These are phyloP conservation scores for Eretmocerus hayati DNA, from an alignment of 2,888 invertebrate species.

Conservation along the genomic window DNA sequence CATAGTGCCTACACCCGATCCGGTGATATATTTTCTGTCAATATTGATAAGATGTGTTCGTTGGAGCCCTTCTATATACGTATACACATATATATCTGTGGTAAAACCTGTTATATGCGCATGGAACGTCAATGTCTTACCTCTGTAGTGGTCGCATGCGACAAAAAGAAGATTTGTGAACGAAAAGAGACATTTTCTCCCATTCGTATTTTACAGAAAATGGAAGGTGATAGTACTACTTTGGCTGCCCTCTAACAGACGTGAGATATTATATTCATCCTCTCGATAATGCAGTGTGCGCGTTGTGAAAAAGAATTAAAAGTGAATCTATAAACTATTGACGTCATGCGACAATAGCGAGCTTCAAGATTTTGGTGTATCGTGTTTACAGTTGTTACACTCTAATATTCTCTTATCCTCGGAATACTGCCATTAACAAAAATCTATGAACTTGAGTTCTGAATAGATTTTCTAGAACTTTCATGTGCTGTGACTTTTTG, in stretches of 20 bases:
- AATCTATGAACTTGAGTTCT: conserved; percentile 13
- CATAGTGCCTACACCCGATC: conserved; percentile 7
- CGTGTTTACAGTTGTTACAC: conserved; percentile 9
- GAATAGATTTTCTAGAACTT: conserved; percentile 9
- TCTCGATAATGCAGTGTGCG: conserved; percentile 7
- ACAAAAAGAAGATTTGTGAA: conserved; percentile 11
- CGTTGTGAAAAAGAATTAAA: conserved; percentile 8
- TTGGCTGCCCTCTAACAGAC: conserved; percentile 47
- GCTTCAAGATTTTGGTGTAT: conserved; percentile 15
- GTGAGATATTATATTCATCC: conserved; percentile 35
- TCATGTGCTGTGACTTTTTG: background rate
- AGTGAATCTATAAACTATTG: conserved; percentile 10
- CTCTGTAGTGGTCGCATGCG: conserved; percentile 23
- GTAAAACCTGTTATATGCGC: too few relatives aligned
- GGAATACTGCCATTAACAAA: conserved; percentile 20
- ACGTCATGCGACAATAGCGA: conserved; percentile 17
- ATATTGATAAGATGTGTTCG: conserved; percentile 13
- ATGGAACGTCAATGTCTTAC: conserved; percentile 21
- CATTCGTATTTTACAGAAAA: conserved; percentile 42
- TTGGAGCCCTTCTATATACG: conserved; percentile 16
- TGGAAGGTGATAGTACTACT: conserved; percentile 45
- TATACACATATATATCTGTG: conserved; percentile 10
- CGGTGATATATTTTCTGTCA: conserved; percentile 5
- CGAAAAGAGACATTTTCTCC: conserved; percentile 29
- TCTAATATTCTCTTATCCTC: too few relatives aligned